A percentile compares a stretch with the other conserved stretches of the same genome.
Evolutionary conservation across 2,797 vertebrate genomes (phyloP).

Genomic region (Bradypodion pumilum): DNA sequence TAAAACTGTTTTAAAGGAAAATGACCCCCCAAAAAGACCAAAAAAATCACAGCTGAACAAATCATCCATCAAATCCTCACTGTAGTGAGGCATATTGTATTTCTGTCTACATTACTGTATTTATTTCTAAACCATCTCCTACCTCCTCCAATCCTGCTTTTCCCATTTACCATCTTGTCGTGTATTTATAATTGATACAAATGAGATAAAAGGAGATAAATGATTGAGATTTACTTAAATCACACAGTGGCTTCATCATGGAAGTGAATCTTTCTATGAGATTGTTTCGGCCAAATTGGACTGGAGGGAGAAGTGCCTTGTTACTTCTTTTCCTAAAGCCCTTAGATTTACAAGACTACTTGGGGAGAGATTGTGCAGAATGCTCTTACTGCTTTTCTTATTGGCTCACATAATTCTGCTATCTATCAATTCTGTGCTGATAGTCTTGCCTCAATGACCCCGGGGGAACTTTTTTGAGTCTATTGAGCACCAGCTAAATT

Average conservation of each 20-base stretch:
- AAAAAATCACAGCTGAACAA: too few species aligned
- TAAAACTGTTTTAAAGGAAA: not conserved
- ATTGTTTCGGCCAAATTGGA: not conserved
- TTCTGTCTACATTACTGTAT: too few species aligned
- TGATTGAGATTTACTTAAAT: not conserved
- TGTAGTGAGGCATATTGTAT: too few species aligned
- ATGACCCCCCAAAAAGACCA: not conserved
- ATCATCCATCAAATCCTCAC: too few species aligned
- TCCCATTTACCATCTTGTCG: too few species aligned
- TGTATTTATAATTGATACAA: not conserved
- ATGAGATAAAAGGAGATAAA: not conserved
- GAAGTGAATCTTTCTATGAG: not conserved
- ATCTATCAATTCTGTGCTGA: too few species aligned
- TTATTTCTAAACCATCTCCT: too few species aligned
- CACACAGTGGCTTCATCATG: not conserved
- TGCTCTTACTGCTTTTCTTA: not conserved
- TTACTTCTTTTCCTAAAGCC: not conserved
- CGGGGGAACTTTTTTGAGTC: too few species aligned
- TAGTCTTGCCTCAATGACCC: too few species aligned
- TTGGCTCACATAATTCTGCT: not conserved
- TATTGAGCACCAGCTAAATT: too few species aligned
- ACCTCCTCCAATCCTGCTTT: too few species aligned
- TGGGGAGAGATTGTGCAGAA: not conserved
- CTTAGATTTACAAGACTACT: not conserved
- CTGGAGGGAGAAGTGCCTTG: not conserved